Conservation (phyloP, 1,140 invertebrate genomes). For the Neodiprion pinetum region DNA sequence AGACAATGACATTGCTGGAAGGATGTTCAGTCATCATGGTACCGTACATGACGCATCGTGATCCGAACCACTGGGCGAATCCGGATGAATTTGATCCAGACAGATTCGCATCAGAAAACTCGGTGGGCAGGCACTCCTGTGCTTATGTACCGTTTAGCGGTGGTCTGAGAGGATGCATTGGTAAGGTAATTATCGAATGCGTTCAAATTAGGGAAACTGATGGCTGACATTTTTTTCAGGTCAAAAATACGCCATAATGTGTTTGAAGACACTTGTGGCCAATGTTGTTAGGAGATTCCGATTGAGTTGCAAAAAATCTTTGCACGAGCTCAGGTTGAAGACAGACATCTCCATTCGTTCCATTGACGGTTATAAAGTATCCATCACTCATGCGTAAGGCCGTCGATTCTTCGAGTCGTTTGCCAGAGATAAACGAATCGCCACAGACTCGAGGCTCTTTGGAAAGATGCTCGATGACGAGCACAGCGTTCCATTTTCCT, state of each 20-base stretch:
- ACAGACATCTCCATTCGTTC: constrained; percentile 36
- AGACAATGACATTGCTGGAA: constrained; percentile 31
- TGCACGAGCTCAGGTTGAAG: constrained; percentile 29
- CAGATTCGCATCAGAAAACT: constrained; percentile 65
- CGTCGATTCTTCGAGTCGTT: not conserved
- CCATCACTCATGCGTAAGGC: not conserved
- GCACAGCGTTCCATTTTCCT: no score
- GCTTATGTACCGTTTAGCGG: constrained; percentile 67
- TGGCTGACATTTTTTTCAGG: constrained; percentile 38
- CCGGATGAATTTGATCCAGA: constrained; percentile 76
- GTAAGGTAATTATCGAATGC: constrained; percentile 37
- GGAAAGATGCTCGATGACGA: no score
- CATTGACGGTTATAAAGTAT: constrained; percentile 30
- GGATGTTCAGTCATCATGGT: constrained; percentile 29
- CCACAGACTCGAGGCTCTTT: no score
- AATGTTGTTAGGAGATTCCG: constrained; percentile 44
- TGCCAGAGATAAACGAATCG: no score
- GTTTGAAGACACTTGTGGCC: constrained; percentile 55
- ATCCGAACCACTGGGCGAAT: constrained; percentile 66
- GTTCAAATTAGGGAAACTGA: not conserved
- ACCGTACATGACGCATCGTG: constrained; percentile 59
- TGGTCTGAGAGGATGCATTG: constrained; percentile 67
- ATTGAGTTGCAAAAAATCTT: constrained; percentile 11
- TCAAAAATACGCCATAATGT: constrained; percentile 61
- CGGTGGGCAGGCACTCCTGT: constrained; percentile 48